Base-by-base conservation (phyloP, 2,888 invertebrate species). In the Agrilus mali region DNA sequence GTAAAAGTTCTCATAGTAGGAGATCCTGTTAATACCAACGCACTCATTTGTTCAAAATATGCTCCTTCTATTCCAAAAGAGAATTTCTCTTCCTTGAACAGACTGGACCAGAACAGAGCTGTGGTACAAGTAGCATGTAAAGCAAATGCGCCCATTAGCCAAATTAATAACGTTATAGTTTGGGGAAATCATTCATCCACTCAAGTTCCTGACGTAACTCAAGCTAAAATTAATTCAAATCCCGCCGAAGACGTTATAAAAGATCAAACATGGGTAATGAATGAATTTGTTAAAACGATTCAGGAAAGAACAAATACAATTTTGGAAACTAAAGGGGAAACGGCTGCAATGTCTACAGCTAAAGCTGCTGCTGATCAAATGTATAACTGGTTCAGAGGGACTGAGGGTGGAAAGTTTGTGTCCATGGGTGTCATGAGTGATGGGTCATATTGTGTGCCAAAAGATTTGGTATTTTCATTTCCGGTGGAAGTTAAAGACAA, bases 131-230 rank as follows among this genome's bases (percentile, higher is more conserved):
- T 85, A 49, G 84, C 85, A 36, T 70, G 73, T 20, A 78, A 77
- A 55, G 53, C 82, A 22, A 73, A 73, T 14, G 70, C 76, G 1
- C 71, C 72, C 52, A 78, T 86, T 32, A 75, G 77, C 48, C 73
- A 80, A 59, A 83, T 95, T 27, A 10, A 27, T 58, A 92, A 92
- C 62, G 83, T 90, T n/a, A 82, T 90, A 47, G 95, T 96, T 61
- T 96, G 95, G 95, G 95, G 95, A 38, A 96, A 95, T 68, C 95
- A 95, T 66, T 94, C 94, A 0, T 86, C 89, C 7, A 96, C 95
- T 10, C 95, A 95, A 69, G 95, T 85, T 67, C 95, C 95, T 12
- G 95, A 95, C 70, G 81, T 84, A 0, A 71, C 75, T 33, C 78
- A 82, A 59, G 85, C 84, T 32, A 63, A 73, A 20, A 78, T 79